Percentiles rank a stretch among this genome's conserved stretches.
These are phyloP conservation scores for Litoditis marina DNA, from an alignment of 2,888 invertebrate species.

Conservation along the genomic window DNA sequence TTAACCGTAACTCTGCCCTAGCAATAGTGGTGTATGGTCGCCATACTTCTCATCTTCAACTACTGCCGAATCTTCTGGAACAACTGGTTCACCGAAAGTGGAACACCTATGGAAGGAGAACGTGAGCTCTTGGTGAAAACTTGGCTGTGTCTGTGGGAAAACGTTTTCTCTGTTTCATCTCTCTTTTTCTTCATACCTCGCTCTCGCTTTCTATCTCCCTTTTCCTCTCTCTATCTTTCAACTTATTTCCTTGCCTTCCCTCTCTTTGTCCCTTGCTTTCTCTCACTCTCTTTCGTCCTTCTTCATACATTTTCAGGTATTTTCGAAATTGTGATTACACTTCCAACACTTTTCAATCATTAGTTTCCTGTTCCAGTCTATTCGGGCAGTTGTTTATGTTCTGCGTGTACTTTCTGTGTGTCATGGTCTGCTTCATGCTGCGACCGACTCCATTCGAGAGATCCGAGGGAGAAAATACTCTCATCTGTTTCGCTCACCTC, in stretches of 20 bases:
- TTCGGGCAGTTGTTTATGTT: constrained; percentile 78
- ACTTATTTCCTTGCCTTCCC: no score
- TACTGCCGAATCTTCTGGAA: constrained; percentile 50
- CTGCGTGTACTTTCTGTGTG: constrained; percentile 82
- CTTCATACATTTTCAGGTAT: no score
- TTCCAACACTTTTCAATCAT: no score
- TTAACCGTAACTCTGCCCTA: constrained; percentile 87
- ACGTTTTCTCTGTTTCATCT: no score
- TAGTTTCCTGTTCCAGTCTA: constrained; percentile 38
- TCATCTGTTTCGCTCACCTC: constrained; percentile 4
- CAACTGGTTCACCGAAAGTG: constrained; percentile 77
- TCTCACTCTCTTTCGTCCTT: constrained; percentile 3
- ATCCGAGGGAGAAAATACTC: neutral
- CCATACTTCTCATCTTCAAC: constrained; percentile 42
- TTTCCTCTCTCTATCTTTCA: no score
- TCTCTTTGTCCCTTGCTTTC: no score
- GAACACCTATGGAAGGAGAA: constrained; percentile 75
- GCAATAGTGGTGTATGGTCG: constrained; percentile 79
- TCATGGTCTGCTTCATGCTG: constrained; percentile 81
- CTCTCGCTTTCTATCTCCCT: no score
- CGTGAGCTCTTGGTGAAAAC: no score
- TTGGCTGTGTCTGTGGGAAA: no score
- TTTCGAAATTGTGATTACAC: no score
- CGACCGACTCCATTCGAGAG: constrained; percentile 71
- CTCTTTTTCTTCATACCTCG: no score